Base-by-base conservation (phyloP, 2,797 vertebrate genomes). In the Borostomias antarcticus region DNA sequence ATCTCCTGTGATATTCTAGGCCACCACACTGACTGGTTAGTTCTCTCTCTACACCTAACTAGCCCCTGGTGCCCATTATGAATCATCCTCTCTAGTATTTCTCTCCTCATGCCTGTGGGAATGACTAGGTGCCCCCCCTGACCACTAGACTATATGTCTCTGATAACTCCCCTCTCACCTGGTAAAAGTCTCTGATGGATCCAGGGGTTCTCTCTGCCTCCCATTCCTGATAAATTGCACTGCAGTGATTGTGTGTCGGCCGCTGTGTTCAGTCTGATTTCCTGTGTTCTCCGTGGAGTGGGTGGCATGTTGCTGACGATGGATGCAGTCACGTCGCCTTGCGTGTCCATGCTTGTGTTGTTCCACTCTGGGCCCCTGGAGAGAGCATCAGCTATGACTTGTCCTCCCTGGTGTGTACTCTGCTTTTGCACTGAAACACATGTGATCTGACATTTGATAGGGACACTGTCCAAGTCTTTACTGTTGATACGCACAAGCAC, bases 1-100 rank as follows among this genome's bases (percentile, higher is more conserved):
- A n/a, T n/a, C n/a, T n/a, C n/a, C n/a, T n/a, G n/a, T n/a, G n/a
- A n/a, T n/a, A n/a, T n/a, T n/a, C n/a, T n/a, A n/a, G n/a, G n/a
- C n/a, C n/a, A n/a, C n/a, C n/a, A n/a, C n/a, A n/a, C n/a, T n/a
- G n/a, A n/a, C n/a, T n/a, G n/a, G n/a, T n/a, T n/a, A n/a, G n/a
- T n/a, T n/a, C n/a, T 50, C 8, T 68, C 68, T 1, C 62, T 68
- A 23, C 62, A 62, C 30, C 72, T 68, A 7, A 23, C 1, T 5
- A 76, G 57, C 1, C 64, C 68, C n/a, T 65, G 58, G 17, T 65
- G 51, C 23, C 51, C 52, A 8, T 69, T 33, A 29, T 75, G 45
- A 43, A 73, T 73, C n/a, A n/a, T n/a, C n/a, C 57, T 73, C 9
- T 72, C 13, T 26, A 72, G 32, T 5, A 70, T 64, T 1, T 13